A percentile compares a stretch with the other conserved stretches of the same genome.
Conservation (phyloP, 2,888 invertebrate genomes). For the Brenthis hecate region DNA sequence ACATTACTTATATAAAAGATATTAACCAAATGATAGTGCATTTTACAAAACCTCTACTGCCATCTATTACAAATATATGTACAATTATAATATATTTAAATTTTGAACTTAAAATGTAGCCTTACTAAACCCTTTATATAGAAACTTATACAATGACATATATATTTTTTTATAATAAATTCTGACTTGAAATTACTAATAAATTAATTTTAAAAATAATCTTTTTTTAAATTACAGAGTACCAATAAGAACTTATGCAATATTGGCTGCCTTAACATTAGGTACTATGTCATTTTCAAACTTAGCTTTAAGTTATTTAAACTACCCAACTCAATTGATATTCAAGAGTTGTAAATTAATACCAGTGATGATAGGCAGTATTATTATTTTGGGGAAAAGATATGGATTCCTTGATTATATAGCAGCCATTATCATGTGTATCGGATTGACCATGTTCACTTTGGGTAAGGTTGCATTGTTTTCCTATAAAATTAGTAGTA, state of each 20-base stretch:
- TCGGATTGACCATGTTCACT: conserved; percentile 95
- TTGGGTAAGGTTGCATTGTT: conserved; percentile 84
- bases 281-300: conserved; percentile 99
- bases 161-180: too few relatives aligned
- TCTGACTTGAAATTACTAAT: too few relatives aligned
- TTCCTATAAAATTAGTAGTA: neutral
- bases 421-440: conserved; percentile 93
- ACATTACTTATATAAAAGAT: too few relatives aligned
- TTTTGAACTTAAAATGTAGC: too few relatives aligned
- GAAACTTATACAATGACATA: too few relatives aligned
- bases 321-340: conserved; percentile 98
- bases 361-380: conserved; percentile 96
- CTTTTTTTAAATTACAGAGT: conserved; percentile 82
- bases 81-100: too few relatives aligned
- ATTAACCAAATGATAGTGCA: too few relatives aligned
- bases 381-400: conserved; percentile 94
- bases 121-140: too few relatives aligned
- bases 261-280: conserved; percentile 93
- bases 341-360: conserved; percentile 99
- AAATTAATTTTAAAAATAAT: neutral
- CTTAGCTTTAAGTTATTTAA: conserved; percentile 95
- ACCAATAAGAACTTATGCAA: conserved; percentile 89
- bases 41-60: too few relatives aligned
- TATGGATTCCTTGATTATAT: conserved; percentile 92
- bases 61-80: too few relatives aligned